These are phyloP conservation scores for Salmo trutta DNA, from an alignment of 2,797 vertebrate species.

Conservation along the genomic window DNA sequence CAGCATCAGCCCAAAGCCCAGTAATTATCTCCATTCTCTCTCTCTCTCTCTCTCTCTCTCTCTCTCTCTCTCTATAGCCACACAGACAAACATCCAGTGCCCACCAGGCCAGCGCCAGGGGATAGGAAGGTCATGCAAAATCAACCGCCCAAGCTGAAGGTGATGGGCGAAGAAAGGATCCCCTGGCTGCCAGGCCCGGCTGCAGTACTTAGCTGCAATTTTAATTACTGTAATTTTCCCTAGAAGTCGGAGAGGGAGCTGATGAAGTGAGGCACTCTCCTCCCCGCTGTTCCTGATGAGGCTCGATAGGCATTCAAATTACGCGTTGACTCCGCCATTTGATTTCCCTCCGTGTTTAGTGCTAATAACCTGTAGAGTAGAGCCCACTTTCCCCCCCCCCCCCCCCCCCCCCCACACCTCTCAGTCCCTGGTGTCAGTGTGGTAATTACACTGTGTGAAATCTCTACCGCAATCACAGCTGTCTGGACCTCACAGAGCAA, in stretches of 20 bases:
- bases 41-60: background rate
- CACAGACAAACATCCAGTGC: slow-evolving; percentile 43
- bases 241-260: slow-evolving; percentile 93
- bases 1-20: slow-evolving; percentile 83
- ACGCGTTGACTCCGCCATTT: slow-evolving; percentile 86
- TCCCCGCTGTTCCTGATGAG: slow-evolving; percentile 94
- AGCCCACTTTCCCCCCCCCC: slow-evolving; percentile 64
- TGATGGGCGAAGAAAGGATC: slow-evolving; percentile 88
- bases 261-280: slow-evolving; percentile 93
- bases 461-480: slow-evolving; percentile 92
- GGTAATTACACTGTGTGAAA: slow-evolving; percentile 96
- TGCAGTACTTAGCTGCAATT: slow-evolving; percentile 90
- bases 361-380: slow-evolving; percentile 92
- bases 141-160: slow-evolving; percentile 86
- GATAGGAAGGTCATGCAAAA: slow-evolving; percentile 81
- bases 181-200: slow-evolving; percentile 74
- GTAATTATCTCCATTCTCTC: slow-evolving; percentile 84
- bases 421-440: slow-evolving; percentile 84
- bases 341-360: slow-evolving; percentile 92
- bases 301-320: slow-evolving; percentile 74
- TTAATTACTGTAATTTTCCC: slow-evolving; percentile 97
- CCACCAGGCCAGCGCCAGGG: slow-evolving; percentile 75
- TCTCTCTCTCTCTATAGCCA: slow-evolving; percentile 9
- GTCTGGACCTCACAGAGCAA: slow-evolving; percentile 82
- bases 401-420: background rate